These are phyloP conservation scores for Teleogryllus occipitalis DNA, from an alignment of 1,140 invertebrate genomes.

Conservation along the genomic window DNA sequence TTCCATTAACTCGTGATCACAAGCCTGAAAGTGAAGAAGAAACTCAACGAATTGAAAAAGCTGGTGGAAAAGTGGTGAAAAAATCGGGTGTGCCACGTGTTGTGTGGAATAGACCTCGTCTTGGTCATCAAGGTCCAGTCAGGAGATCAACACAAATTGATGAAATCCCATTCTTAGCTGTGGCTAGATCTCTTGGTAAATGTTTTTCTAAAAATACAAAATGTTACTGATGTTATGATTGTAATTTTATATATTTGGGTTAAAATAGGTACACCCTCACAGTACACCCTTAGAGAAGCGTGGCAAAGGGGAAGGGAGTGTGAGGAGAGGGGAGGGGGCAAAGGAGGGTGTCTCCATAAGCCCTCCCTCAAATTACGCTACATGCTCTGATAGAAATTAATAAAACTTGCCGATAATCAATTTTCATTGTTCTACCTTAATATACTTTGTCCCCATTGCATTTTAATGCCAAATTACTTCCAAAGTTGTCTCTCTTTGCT, in stretches of 20 bases:
- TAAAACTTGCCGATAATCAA: too few relatives aligned
- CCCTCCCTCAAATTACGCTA: too few relatives aligned
- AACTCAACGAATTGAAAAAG: conserved; percentile 69
- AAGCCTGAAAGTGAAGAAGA: conserved; percentile 89
- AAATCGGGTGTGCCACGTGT: conserved; percentile 92
- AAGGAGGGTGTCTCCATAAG: too few relatives aligned
- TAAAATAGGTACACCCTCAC: too few relatives aligned
- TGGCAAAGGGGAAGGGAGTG: too few relatives aligned
- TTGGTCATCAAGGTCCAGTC: conserved; percentile 71
- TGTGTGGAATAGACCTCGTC: conserved; percentile 88
- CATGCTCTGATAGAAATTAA: too few relatives aligned
- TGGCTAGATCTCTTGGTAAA: conserved; percentile 81
- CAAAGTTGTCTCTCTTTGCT: too few relatives aligned
- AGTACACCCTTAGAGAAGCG: too few relatives aligned
- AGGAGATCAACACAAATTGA: conserved; percentile 77
- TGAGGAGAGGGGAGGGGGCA: too few relatives aligned
- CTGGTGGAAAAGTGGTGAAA: conserved; percentile 70
- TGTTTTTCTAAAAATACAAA: conserved; percentile 8
- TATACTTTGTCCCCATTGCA: too few relatives aligned
- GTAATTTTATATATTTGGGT: not conserved
- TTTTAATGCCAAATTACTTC: too few relatives aligned
- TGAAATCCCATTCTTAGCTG: conserved; percentile 93
- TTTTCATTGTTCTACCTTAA: too few relatives aligned
- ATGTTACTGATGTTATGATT: not conserved
- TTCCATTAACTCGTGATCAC: conserved; percentile 80